A percentile compares a stretch with the other conserved stretches of the same genome.
These are phyloP conservation scores for Albula goreensis DNA, from an alignment of 2,113 vertebrate genomes.

Conservation along the genomic window DNA sequence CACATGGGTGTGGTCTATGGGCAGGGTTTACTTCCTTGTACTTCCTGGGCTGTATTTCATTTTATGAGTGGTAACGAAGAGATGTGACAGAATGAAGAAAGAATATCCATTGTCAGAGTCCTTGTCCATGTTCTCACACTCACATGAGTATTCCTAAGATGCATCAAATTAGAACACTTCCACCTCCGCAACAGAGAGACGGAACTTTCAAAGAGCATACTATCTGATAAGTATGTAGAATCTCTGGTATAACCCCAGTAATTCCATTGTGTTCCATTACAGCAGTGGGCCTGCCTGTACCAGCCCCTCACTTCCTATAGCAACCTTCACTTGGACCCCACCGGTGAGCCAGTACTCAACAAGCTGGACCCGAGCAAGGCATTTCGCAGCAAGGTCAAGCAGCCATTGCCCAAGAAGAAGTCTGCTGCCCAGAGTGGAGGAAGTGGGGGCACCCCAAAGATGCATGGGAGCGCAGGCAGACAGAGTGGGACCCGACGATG, in stretches of 20 bases:
- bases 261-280: conserved; percentile 30
- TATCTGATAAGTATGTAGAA: background rate
- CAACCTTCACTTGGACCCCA: conserved; percentile 68
- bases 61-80: no score
- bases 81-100: no score
- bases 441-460: conserved; percentile 60
- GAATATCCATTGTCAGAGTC: no score
- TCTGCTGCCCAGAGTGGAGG: conserved; percentile 57
- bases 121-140: no score
- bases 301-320: conserved; percentile 83
- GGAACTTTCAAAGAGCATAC: background rate
- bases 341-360: conserved; percentile 77
- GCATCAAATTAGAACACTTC: no score
- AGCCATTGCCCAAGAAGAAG: conserved; percentile 82
- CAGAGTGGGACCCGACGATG: conserved; percentile 53
- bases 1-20: no score
- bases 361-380: conserved; percentile 88
- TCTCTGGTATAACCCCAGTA: background rate
- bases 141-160: no score
- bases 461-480: conserved; percentile 49
- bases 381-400: conserved; percentile 86
- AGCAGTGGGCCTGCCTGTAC: conserved; percentile 98
- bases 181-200: no score
- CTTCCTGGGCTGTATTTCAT: no score
- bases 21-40: no score